phyloP scores from a whole-genome alignment of 2,797 vertebrate species.

The Sebastes taczanowskii region DNA sequence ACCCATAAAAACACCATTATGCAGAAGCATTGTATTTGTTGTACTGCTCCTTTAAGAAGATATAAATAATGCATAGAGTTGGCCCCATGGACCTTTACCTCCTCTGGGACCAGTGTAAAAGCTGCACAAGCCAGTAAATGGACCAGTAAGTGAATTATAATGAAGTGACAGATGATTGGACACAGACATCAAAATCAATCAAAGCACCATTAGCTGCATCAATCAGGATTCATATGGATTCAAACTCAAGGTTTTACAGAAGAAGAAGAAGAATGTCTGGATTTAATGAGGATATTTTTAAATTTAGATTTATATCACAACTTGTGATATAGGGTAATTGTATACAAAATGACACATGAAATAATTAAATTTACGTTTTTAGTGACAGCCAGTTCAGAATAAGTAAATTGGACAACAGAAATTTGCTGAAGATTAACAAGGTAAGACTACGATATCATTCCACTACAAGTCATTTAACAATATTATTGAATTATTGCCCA shows the following conservation, averaged over 20 bases:
- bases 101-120: slow-evolving; percentile 63
- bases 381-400: background rate
- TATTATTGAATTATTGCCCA: background rate
- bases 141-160: slow-evolving; percentile 74
- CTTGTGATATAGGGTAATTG: background rate
- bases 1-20: background rate
- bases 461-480: background rate
- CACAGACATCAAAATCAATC: slow-evolving; percentile 56
- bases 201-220: slow-evolving; percentile 62
- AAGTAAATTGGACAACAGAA: background rate
- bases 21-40: slow-evolving; percentile 3
- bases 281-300: background rate
- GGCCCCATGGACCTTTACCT: slow-evolving; percentile 28
- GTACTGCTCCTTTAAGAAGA: slow-evolving; percentile 54
- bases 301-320: background rate
- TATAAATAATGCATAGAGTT: slow-evolving; percentile 70
- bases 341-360: background rate
- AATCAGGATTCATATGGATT: slow-evolving; percentile 25
- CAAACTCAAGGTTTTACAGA: slow-evolving; percentile 14
- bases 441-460: background rate
- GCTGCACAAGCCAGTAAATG: slow-evolving; percentile 62
- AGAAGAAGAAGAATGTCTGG: background rate
- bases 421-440: background rate
- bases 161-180: slow-evolving; percentile 71
- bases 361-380: background rate